Conservation (phyloP, 2,888 invertebrate species). For the Epirrhoe tristata region DNA sequence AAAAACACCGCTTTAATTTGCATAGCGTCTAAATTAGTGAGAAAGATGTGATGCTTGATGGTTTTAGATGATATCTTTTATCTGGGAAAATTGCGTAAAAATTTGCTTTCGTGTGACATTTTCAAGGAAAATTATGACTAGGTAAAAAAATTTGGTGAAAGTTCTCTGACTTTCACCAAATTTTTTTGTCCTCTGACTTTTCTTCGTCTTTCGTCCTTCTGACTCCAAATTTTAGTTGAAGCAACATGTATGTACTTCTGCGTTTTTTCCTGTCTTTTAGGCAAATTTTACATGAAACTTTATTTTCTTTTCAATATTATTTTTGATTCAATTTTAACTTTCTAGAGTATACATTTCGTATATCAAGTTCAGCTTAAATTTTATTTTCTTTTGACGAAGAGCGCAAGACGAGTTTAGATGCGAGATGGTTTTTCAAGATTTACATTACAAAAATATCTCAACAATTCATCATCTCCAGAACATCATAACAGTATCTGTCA, state of each 20-base stretch:
- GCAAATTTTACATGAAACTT: too few species aligned
- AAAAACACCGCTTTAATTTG: slow-evolving; percentile 55
- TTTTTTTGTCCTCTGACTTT: too few species aligned
- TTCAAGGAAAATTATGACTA: slow-evolving; percentile 10
- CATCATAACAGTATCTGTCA: slow-evolving; percentile 54
- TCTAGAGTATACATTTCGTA: too few species aligned
- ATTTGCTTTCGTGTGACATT: not conserved
- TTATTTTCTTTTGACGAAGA: too few species aligned
- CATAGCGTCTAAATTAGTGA: slow-evolving; percentile 56
- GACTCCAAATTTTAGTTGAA: too few species aligned
- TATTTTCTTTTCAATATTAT: too few species aligned
- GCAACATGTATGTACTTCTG: too few species aligned
- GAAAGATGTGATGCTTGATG: slow-evolving; percentile 56
- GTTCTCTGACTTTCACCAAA: too few species aligned
- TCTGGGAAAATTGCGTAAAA: slow-evolving; percentile 27
- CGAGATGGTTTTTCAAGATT: not conserved
- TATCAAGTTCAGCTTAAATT: too few species aligned
- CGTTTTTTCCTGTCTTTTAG: too few species aligned
- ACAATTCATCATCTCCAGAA: slow-evolving; percentile 42
- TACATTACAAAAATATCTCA: slow-evolving; percentile 30
- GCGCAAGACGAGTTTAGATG: not conserved
- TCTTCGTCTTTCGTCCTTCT: too few species aligned
- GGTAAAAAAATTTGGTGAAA: not conserved
- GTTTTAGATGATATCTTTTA: slow-evolving; percentile 40
- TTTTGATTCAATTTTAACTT: too few species aligned